Base-by-base conservation (phyloP, 2,113 vertebrate species). In the Isurus oxyrinchus region DNA sequence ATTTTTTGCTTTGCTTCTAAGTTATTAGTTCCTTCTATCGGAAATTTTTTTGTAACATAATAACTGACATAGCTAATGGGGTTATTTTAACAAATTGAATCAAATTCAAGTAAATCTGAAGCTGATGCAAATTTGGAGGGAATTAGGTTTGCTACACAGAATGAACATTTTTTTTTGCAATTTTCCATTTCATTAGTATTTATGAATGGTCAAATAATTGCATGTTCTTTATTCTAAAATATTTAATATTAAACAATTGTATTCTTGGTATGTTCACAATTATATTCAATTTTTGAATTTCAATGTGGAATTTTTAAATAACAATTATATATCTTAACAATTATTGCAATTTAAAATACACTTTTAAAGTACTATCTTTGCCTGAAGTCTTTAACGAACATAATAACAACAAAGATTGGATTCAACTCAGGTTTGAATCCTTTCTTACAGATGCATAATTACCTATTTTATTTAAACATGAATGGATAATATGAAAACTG, bases 21-120 rank as follows among this genome's bases (percentile, higher is more conserved):
- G 27, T 72, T 69, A 49, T 49, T 14, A 25, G 61, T 31, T 53
- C 40, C 27, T 95, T 53, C 63, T 16, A 95, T 69, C 27, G 7
- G 63, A 94, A 94, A 94, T 40, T 40, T n/a, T n/a, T 2, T 40
- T 44, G 59, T 5, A n/a, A 16, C 40, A 69, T 19, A 55, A 4
- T 91, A 31, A 59, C 57, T 59, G 55, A 61, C 35, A 59, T 53
- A 35, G 0, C 25, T 16, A 16, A 95, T 55, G 13, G 11, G 44
- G 76, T 95, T 95, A 95, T 95, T 72, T 55, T 55, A 72, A 23
- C 40, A 95, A 95, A 35, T 69, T 31, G 23, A 95, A 72, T 27
- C 44, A 72, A 72, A 53, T 95, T 3, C 23, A 95, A 95, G 27
- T 27, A 95, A 72, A 95, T 53, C 44, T 14, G 63, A 76, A 95